These are phyloP conservation scores for Stenchaetothrips biformis DNA, from an alignment of 2,888 invertebrate species.

Conservation along the genomic window DNA sequence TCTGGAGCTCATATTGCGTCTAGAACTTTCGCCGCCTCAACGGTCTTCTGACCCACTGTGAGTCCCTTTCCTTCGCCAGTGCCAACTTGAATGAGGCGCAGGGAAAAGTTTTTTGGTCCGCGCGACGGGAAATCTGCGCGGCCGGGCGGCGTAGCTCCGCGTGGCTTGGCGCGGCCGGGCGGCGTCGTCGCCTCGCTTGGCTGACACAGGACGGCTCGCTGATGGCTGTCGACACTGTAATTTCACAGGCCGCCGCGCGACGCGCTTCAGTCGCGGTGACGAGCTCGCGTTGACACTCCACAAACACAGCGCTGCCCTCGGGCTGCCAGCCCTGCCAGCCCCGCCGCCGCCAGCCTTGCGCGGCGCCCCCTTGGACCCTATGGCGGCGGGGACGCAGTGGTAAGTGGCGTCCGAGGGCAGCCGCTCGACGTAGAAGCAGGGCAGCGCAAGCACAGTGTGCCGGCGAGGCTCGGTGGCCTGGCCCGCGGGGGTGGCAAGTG, in stretches of 20 bases:
- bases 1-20: too few species aligned
- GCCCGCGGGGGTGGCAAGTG: background rate
- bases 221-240: conserved; percentile 22
- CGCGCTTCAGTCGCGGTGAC: conserved; percentile 20
- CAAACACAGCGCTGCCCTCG: background rate
- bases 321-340: background rate
- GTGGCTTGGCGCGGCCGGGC: too few species aligned
- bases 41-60: too few species aligned
- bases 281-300: conserved; percentile 22
- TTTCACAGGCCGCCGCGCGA: conserved; percentile 17
- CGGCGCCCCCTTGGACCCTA: too few species aligned
- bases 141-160: too few species aligned
- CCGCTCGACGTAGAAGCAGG: background rate
- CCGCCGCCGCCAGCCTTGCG: background rate
- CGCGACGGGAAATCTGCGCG: too few species aligned
- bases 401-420: background rate
- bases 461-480: background rate
- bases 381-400: too few species aligned
- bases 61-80: too few species aligned
- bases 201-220: background rate
- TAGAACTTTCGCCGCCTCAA: too few species aligned
- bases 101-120: too few species aligned
- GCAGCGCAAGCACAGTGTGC: background rate
- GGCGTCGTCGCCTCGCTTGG: too few species aligned
- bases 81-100: too few species aligned